Base-by-base conservation (phyloP, 2,888 invertebrate genomes). In the Taenaris catops region DNA sequence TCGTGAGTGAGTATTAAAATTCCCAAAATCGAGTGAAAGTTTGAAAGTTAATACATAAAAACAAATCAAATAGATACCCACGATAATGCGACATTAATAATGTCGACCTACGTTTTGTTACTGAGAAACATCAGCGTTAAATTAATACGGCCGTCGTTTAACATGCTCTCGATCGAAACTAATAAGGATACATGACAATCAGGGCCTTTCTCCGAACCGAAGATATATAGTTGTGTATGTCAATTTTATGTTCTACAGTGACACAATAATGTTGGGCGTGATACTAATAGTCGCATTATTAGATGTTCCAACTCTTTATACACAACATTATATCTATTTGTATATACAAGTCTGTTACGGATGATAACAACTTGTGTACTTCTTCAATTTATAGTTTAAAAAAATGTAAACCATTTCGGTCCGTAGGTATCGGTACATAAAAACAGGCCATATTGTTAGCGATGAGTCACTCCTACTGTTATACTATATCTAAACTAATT, bases 21-120 rank as follows among this genome's bases (percentile, higher is more conserved):
- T 52, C 44, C 56, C 54, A 50, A 65, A 65, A 65, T 55, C 57
- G 53, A 59, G 73, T 60, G 68, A 75, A 75, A 76, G 68, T 73
- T 56, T 14, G 51, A 54, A 46, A 48, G 42, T 47, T 46, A 55
- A 58, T 62, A 63, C 34, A 58, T 62, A 53, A 64, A 68, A 64
- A 65, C 58, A 62, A 64, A 67, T 64, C 58, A 49, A 68, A 66
- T 70, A 67, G 65, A 71, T 63, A 53, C 55, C 49, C 43, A 51
- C 51, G 52, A 55, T 47, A 48, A 49, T 51, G 46, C 44, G 35
- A 53, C 55, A 58, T 67, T 63, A 68, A 64, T 72, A 61, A 63
- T 56, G 49, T 44, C 64, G 53, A 49, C 67, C 70, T 67, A 70
- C 68, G 62, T 58, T 51, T 48, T 46, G 46, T 54, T 61, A 48